These are phyloP conservation scores for Oreochromis grahami DNA, from an alignment of 2,797 vertebrate species.

Conservation along the genomic window DNA sequence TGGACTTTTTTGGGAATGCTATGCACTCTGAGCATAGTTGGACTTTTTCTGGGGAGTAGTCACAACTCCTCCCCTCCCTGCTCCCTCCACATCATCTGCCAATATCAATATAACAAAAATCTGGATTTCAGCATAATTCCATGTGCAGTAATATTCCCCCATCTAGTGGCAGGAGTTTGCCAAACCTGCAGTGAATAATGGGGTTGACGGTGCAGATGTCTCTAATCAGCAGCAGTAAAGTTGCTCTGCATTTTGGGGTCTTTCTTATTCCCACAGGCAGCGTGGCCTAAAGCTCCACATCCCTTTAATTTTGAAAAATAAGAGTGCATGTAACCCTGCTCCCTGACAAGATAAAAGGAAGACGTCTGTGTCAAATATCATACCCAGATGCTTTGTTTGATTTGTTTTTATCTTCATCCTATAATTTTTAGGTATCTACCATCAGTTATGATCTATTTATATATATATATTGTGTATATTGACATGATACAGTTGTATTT, in stretches of 20 bases:
- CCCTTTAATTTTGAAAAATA: slow-evolving; percentile 15
- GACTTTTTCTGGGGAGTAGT: slow-evolving; percentile 54
- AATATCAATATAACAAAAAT: slow-evolving; percentile 35
- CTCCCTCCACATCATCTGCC: slow-evolving; percentile 26
- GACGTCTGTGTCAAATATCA: background rate
- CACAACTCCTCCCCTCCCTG: slow-evolving; percentile 31
- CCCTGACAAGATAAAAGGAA: background rate
- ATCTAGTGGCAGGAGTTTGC: slow-evolving; percentile 46
- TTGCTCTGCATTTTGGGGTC: background rate
- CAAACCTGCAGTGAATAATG: background rate
- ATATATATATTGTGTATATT: background rate
- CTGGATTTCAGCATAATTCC: background rate
- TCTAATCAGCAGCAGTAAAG: background rate
- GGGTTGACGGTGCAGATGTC: background rate
- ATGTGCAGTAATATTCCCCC: slow-evolving; percentile 14
- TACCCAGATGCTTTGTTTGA: background rate
- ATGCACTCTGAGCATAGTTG: slow-evolving; percentile 37
- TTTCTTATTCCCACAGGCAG: background rate
- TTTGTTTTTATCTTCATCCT: background rate
- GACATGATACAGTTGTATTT: background rate
- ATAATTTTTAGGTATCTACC: background rate
- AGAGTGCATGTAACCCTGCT: background rate
- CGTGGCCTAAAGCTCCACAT: background rate
- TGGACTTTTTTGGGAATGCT: slow-evolving; percentile 65
- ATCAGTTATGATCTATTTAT: background rate